These are phyloP conservation scores for Hermetia illucens DNA, from an alignment of 1,140 invertebrate species.

Conservation along the genomic window DNA sequence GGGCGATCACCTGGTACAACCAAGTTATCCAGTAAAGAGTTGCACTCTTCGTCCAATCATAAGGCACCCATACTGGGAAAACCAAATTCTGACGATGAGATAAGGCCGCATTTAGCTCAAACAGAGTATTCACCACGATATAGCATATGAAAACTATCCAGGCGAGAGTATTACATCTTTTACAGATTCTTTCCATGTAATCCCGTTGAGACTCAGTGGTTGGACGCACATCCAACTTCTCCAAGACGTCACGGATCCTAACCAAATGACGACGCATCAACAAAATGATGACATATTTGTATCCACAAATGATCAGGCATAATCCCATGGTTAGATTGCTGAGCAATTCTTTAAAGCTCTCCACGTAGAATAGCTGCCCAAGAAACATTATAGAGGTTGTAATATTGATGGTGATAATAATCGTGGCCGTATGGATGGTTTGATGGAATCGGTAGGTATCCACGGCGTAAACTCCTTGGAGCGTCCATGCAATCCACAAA, in stretches of 20 bases:
- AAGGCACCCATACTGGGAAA: too few relatives aligned
- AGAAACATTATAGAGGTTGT: too few relatives aligned
- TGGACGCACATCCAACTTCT: not conserved
- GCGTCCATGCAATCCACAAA: too few relatives aligned
- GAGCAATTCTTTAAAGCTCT: conserved; percentile 4
- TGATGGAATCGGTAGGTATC: too few relatives aligned
- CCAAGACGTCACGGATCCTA: conserved; percentile 2
- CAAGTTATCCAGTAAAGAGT: conserved; percentile 2
- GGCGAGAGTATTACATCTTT: conserved; percentile 5
- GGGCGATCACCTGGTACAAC: conserved; percentile 4
- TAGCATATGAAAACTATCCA: conserved; percentile 1
- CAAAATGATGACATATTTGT: conserved; percentile 3
- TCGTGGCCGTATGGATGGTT: too few relatives aligned
- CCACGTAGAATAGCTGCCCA: conserved; percentile 5
- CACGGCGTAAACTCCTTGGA: too few relatives aligned
- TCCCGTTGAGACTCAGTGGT: conserved; percentile 4
- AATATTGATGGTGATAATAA: too few relatives aligned
- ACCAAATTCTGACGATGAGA: too few relatives aligned
- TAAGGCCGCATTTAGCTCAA: too few relatives aligned
- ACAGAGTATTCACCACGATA: too few relatives aligned
- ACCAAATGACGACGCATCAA: conserved; percentile 1
- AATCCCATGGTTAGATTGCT: conserved; percentile 4
- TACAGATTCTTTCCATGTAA: not conserved
- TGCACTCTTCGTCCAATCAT: not conserved
- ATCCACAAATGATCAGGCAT: conserved; percentile 4